phyloP scores from a whole-genome alignment of 2,113 vertebrate species.

The Gambusia affinis region DNA sequence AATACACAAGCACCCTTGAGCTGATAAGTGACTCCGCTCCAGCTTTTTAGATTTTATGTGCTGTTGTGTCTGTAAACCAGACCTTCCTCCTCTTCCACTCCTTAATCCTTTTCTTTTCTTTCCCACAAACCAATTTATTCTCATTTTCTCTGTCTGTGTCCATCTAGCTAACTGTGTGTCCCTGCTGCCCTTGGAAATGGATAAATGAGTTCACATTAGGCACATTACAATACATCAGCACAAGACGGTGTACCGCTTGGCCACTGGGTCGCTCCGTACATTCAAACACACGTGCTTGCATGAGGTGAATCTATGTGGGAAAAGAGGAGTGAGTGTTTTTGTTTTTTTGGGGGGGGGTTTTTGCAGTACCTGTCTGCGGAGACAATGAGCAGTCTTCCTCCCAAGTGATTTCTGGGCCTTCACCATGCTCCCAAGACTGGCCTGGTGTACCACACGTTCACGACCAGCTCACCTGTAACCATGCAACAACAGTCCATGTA shows the following conservation, averaged over 20 bases:
- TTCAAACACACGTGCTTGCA: not conserved
- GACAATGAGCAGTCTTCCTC: slow-evolving; percentile 75
- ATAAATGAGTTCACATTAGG: slow-evolving; percentile 51
- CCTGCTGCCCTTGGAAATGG: slow-evolving; percentile 54
- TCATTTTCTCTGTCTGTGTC: slow-evolving; percentile 46
- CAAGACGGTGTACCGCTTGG: slow-evolving; percentile 33
- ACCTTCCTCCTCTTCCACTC: slow-evolving; percentile 24
- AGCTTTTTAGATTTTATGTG: slow-evolving; percentile 13
- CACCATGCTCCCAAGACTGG: slow-evolving; percentile 71
- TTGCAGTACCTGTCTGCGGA: slow-evolving; percentile 76
- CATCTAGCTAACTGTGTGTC: slow-evolving; percentile 33
- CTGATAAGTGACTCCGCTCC: slow-evolving; percentile 50
- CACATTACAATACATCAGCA: slow-evolving; percentile 36
- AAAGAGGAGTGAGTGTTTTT: not conserved
- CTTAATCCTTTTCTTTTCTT: slow-evolving; percentile 34
- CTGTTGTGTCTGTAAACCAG: slow-evolving; percentile 25
- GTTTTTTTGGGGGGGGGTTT: not conserved
- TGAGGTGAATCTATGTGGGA: not conserved
- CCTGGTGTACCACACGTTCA: slow-evolving; percentile 38
- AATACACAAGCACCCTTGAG: slow-evolving; percentile 20
- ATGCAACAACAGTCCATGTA: slow-evolving; percentile 56
- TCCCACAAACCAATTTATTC: slow-evolving; percentile 59
- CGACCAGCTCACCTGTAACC: slow-evolving; percentile 58
- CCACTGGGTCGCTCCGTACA: slow-evolving; percentile 6
- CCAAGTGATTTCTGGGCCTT: slow-evolving; percentile 71